phyloP scores from a whole-genome alignment of 1,140 invertebrate species.

The Pararge aegeria region DNA sequence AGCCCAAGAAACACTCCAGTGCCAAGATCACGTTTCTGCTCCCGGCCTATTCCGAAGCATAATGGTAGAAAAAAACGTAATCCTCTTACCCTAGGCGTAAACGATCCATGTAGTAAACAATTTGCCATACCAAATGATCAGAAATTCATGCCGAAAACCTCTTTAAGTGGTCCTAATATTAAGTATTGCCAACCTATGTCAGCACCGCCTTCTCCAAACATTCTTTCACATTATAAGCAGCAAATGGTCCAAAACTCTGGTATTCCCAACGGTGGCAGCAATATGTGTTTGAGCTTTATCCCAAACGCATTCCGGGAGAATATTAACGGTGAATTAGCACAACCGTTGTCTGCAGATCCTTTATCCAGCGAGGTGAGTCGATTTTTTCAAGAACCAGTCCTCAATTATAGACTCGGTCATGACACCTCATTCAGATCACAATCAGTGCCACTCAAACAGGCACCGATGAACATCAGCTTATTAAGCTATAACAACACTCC shows the following conservation, averaged over 20 bases:
- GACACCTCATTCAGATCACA: conserved; percentile 83
- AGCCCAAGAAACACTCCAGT: conserved; percentile 90
- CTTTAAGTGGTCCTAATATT: conserved; percentile 49
- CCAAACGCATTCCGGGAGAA: conserved; percentile 54
- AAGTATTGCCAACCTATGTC: conserved; percentile 80
- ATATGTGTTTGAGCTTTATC: conserved; percentile 60
- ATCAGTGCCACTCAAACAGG: conserved; percentile 86
- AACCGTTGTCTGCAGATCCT: conserved; percentile 68
- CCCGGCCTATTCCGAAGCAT: conserved; percentile 63
- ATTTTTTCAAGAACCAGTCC: conserved; percentile 75
- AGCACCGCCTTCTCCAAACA: conserved; percentile 81
- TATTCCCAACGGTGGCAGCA: conserved; percentile 58
- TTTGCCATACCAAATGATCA: conserved; percentile 74
- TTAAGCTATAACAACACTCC: conserved; percentile 80
- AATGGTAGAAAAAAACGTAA: conserved; percentile 60
- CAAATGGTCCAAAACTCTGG: conserved; percentile 56
- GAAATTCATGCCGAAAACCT: conserved; percentile 57
- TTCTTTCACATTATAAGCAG: conserved; percentile 68
- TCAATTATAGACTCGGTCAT: conserved; percentile 46
- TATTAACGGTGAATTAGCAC: conserved; percentile 58
- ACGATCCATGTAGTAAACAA: conserved; percentile 51
- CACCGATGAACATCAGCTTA: conserved; percentile 61
- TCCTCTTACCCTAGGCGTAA: conserved; percentile 51
- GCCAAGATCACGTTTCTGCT: conserved; percentile 77
- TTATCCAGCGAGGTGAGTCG: conserved; percentile 79